phyloP scores from a whole-genome alignment of 2,797 vertebrate species.

The Parauchenoglanis punctatus region DNA sequence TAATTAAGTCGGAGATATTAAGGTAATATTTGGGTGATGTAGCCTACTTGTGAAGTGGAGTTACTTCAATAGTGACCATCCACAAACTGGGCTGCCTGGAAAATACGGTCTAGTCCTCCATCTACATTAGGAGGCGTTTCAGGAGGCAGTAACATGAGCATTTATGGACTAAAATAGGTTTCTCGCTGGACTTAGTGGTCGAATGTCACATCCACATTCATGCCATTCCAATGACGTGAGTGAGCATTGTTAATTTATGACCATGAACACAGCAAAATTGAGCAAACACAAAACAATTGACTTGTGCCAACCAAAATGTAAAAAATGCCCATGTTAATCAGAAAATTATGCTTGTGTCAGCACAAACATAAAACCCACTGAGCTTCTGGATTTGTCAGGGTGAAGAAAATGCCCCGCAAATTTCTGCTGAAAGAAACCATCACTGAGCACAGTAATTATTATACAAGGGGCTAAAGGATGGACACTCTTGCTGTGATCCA shows the following conservation, averaged over 20 bases:
- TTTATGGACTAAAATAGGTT: neutral
- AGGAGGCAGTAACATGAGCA: neutral
- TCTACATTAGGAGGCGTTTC: neutral
- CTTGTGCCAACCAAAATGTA: neutral
- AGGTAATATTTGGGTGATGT: neutral
- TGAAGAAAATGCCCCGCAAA: neutral
- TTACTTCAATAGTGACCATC: neutral
- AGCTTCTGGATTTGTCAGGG: neutral
- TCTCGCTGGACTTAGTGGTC: neutral
- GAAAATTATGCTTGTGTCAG: neutral
- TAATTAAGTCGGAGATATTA: neutral
- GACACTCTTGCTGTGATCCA: slow-evolving; percentile 13
- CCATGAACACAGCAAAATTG: neutral
- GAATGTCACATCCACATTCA: neutral
- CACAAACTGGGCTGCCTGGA: neutral
- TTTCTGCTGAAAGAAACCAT: neutral
- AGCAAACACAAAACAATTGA: neutral
- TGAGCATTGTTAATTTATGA: neutral
- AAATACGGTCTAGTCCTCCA: neutral
- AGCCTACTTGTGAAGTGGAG: neutral
- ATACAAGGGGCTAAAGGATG: neutral
- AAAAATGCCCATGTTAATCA: neutral
- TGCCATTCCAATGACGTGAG: neutral
- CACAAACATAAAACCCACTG: neutral
- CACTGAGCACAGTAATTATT: neutral